Percentiles rank a stretch among this genome's conserved stretches.
phyloP scores from a whole-genome alignment of 2,113 vertebrate genomes.

The Bubo bubo region DNA sequence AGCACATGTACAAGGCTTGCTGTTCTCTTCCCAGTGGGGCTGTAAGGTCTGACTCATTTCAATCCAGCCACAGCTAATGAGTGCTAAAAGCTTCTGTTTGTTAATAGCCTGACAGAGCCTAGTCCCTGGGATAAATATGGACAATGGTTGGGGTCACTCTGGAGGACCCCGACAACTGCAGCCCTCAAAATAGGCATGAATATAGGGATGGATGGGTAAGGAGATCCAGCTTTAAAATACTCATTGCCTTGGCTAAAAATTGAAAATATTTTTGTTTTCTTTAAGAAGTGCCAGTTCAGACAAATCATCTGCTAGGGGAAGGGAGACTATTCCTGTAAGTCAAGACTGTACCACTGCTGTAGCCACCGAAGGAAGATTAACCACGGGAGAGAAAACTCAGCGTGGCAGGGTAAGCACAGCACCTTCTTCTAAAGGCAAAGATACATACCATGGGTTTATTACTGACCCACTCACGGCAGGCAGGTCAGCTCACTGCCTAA shows the following conservation, averaged over 20 bases:
- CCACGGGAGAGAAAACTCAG: neutral
- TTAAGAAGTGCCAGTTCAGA: neutral
- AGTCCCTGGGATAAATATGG: neutral
- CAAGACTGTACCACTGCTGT: neutral
- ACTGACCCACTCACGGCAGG: neutral
- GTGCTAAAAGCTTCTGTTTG: neutral
- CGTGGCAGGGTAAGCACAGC: slow-evolving; percentile 66
- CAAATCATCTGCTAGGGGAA: neutral
- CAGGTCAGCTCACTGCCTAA: neutral
- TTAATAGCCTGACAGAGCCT: neutral
- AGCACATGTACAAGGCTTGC: neutral
- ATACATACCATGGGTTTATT: neutral
- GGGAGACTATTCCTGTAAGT: neutral
- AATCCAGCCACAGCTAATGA: neutral
- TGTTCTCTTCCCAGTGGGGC: neutral
- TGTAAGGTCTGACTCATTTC: neutral
- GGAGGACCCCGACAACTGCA: neutral
- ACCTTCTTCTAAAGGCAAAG: neutral
- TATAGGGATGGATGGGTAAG: neutral
- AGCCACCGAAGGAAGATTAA: neutral
- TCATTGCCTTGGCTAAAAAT: neutral
- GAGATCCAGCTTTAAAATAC: neutral
- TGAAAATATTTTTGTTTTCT: neutral
- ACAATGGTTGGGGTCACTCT: neutral
- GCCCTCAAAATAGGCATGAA: neutral